Evolutionary conservation across 2,113 vertebrate species (phyloP).

Genomic region (Patagioenas fasciata): DNA sequence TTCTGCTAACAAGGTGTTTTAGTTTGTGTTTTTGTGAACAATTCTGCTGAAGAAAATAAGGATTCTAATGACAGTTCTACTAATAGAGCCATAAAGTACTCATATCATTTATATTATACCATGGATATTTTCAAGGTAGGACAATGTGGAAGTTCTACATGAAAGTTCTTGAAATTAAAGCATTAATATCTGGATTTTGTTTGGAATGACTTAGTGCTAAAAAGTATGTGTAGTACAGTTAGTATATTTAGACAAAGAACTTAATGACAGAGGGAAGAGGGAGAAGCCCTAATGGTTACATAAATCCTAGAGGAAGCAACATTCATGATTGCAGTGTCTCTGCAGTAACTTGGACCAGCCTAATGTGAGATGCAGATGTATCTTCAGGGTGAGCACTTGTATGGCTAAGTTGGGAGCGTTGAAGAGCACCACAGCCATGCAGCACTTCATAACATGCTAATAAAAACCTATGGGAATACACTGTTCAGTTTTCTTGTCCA

Average conservation of each 20-base stretch:
- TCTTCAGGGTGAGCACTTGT: neutral
- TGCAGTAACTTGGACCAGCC: neutral
- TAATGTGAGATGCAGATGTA: neutral
- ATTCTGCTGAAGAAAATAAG: neutral
- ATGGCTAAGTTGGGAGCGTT: neutral
- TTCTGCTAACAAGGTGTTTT: neutral
- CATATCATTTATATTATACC: neutral
- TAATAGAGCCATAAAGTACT: neutral
- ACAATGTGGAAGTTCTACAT: neutral
- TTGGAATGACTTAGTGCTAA: neutral
- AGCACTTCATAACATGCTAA: neutral
- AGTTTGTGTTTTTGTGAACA: neutral
- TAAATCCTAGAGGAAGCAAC: neutral
- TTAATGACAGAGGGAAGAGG: neutral
- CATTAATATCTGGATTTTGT: neutral
- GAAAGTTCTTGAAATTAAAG: neutral
- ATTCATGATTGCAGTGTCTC: neutral
- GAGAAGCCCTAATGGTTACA: neutral
- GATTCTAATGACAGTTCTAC: neutral
- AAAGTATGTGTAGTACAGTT: neutral
- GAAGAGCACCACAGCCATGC: neutral
- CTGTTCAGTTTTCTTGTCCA: neutral
- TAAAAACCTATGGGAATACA: neutral
- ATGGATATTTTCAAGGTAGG: neutral
- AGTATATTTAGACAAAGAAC: neutral